Conservation (phyloP, 2,797 vertebrate genomes). For the Momotus momota region DNA sequence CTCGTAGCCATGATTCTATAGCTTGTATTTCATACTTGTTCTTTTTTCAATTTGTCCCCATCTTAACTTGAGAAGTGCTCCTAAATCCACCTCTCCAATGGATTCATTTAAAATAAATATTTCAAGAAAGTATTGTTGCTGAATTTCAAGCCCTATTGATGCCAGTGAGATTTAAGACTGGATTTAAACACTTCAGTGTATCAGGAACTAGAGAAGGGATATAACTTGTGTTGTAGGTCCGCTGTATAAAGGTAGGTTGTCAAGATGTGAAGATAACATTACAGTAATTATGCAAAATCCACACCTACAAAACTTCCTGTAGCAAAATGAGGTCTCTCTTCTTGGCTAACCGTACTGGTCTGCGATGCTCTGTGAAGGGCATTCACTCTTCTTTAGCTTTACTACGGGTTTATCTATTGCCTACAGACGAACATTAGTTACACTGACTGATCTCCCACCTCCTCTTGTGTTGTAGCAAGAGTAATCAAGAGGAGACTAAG, state of each 20-base stretch:
- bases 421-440: not conserved
- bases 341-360: not conserved
- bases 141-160: not conserved
- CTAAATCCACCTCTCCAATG: not conserved
- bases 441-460: not conserved
- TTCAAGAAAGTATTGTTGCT: not conserved
- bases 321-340: not conserved
- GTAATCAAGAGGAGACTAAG: not conserved
- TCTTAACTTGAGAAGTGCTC: not conserved
- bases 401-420: not conserved
- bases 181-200: not conserved
- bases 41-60: not conserved
- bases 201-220: not conserved
- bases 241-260: not conserved
- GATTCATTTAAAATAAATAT: not conserved
- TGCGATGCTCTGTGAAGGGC: not conserved
- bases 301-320: not conserved
- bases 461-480: not conserved
- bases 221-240: accelerated
- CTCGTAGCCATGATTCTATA: not conserved
- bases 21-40: not conserved
- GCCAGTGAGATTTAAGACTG: not conserved
- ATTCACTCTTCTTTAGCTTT: not conserved
- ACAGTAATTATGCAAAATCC: not conserved
- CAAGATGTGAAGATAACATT: not conserved